These are phyloP conservation scores for Sebastes hubbsi DNA, from an alignment of 2,797 vertebrate species.

Conservation along the genomic window DNA sequence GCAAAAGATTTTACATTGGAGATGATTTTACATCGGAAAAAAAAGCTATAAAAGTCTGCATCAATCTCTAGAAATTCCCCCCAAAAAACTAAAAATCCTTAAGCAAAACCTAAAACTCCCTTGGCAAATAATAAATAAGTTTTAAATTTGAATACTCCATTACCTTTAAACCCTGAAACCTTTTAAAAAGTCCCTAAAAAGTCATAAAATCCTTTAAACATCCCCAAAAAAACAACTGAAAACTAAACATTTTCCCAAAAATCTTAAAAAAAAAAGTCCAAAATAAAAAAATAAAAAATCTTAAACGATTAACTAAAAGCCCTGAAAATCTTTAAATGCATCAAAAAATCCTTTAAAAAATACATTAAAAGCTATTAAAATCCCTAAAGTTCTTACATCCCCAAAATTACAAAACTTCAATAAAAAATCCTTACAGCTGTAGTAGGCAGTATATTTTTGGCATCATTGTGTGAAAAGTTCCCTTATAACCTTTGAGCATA, in stretches of 20 bases:
- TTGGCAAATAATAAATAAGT: no score
- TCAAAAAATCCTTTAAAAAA: not conserved
- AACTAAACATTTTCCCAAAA: not conserved
- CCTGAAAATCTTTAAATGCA: not conserved
- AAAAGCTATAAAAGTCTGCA: not conserved
- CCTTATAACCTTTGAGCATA: no score
- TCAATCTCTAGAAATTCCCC: not conserved
- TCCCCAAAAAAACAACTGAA: no score
- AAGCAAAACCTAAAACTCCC: not conserved
- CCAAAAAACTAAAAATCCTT: not conserved
- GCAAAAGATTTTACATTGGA: not conserved
- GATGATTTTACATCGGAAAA: fast-evolving
- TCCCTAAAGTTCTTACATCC: fast-evolving
- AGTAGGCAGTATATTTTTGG: no score
- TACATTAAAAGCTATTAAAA: not conserved
- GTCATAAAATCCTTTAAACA: not conserved
- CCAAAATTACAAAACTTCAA: fast-evolving
- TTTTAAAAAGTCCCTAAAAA: not conserved
- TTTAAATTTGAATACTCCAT: not conserved
- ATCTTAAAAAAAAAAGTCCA: fast-evolving
- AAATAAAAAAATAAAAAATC: not conserved
- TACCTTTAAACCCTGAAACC: not conserved
- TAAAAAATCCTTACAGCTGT: fast-evolving
- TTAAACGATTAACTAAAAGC: not conserved
- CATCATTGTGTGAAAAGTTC: no score